phyloP scores from a whole-genome alignment of 1,140 invertebrate species.

The Prorops nasuta region DNA sequence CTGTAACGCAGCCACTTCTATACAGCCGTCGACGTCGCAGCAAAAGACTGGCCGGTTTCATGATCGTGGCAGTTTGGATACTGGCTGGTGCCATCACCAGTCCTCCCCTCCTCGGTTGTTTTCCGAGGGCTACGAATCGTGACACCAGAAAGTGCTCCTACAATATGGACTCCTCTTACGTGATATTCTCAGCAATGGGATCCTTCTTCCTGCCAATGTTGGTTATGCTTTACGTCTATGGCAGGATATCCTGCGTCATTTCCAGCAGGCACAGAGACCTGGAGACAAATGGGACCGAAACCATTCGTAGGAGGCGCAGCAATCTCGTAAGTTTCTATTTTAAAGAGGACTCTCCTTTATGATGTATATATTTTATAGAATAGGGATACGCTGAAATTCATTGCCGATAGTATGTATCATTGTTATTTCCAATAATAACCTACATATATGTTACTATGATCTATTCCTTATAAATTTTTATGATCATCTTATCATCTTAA shows the following conservation, averaged over 20 bases:
- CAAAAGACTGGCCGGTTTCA: conserved; percentile 73
- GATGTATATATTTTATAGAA: neutral
- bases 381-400: too few relatives aligned
- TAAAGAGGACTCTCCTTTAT: neutral
- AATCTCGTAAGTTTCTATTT: conserved; percentile 22
- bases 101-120: conserved; percentile 78
- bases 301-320: conserved; percentile 17
- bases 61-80: conserved; percentile 83
- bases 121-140: conserved; percentile 33
- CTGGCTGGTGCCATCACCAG: conserved; percentile 78
- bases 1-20: conserved; percentile 81
- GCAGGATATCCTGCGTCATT: conserved; percentile 83
- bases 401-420: conserved; percentile 1
- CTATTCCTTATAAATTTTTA: too few relatives aligned
- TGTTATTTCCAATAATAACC: neutral
- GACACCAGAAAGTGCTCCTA: conserved; percentile 62
- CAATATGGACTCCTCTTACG: conserved; percentile 81
- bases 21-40: conserved; percentile 76
- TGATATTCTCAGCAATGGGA: conserved; percentile 87
- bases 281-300: conserved; percentile 28
- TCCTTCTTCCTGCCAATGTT: conserved; percentile 90
- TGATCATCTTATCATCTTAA: too few relatives aligned
- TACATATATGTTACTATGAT: too few relatives aligned
- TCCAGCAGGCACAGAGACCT: conserved; percentile 63
- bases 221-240: conserved; percentile 90